A percentile compares a stretch with the other conserved stretches of the same genome.
Evolutionary conservation across 2,888 invertebrate species (phyloP).

Genomic region (Lithophane ornitopus): DNA sequence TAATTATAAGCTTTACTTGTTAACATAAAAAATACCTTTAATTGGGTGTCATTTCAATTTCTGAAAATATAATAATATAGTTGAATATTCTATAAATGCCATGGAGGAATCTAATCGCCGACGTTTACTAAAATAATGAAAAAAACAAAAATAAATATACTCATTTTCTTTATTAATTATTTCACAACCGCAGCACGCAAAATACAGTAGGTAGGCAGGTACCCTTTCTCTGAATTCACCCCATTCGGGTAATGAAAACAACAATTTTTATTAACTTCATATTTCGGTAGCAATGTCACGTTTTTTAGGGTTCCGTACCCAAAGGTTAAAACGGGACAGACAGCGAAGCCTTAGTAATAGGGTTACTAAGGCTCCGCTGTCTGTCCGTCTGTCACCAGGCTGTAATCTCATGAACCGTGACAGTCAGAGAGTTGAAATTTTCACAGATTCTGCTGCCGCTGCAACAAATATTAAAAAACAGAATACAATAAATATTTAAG

Average conservation of each 20-base stretch:
- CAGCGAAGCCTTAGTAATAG: too few relatives aligned
- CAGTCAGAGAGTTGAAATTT: too few relatives aligned
- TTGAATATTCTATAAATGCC: background rate
- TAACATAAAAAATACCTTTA: background rate
- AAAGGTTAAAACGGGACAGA: too few relatives aligned
- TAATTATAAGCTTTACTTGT: background rate
- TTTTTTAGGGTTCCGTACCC: too few relatives aligned
- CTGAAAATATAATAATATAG: background rate
- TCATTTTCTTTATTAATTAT: background rate
- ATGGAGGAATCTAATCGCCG: background rate
- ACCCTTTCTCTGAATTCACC: background rate
- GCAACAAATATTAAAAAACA: too few relatives aligned
- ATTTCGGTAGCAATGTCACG: conserved; percentile 34
- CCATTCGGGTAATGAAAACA: conserved; percentile 22
- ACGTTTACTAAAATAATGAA: background rate
- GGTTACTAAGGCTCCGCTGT: too few relatives aligned
- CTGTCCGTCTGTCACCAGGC: too few relatives aligned
- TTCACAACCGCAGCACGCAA: background rate
- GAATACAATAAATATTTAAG: too few relatives aligned
- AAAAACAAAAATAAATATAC: background rate
- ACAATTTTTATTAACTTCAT: conserved; percentile 34
- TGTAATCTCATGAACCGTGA: too few relatives aligned
- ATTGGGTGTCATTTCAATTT: background rate
- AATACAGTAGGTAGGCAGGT: background rate
- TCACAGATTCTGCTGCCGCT: too few relatives aligned